Evolutionary conservation across 2,797 vertebrate genomes (phyloP).

Genomic region (Amblyraja radiata): DNA sequence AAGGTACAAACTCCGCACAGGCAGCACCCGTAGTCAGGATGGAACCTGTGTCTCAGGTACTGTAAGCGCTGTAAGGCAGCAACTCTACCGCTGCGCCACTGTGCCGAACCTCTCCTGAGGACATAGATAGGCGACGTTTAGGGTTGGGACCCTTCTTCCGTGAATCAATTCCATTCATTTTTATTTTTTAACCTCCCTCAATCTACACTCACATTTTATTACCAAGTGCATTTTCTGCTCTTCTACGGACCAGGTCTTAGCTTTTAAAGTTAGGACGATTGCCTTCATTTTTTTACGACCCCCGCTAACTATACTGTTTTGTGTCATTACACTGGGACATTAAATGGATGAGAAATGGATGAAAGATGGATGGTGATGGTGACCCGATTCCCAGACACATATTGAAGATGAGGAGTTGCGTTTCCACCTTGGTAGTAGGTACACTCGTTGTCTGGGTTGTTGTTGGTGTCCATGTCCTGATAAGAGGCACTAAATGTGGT

Average conservation of each 20-base stretch:
- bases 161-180: too few species aligned
- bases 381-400: conserved; percentile 15
- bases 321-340: neutral
- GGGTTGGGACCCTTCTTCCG: too few species aligned
- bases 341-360: neutral
- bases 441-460: conserved; percentile 69
- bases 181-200: too few species aligned
- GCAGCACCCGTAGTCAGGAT: too few species aligned
- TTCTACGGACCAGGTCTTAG: too few species aligned
- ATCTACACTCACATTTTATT: neutral
- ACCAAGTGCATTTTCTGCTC: too few species aligned
- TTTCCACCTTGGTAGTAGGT: conserved; percentile 82
- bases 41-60: too few species aligned
- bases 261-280: neutral
- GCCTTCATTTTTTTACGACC: neutral
- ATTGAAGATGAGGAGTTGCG: neutral
- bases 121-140: too few species aligned
- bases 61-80: too few species aligned
- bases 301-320: neutral
- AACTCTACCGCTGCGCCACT: too few species aligned
- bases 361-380: neutral
- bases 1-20: too few species aligned
- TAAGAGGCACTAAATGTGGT: conserved; percentile 81
- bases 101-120: too few species aligned
- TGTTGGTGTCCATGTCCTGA: conserved; percentile 69